Base-by-base conservation (phyloP, 1,140 invertebrate species). In the Papilio aristodemus region DNA sequence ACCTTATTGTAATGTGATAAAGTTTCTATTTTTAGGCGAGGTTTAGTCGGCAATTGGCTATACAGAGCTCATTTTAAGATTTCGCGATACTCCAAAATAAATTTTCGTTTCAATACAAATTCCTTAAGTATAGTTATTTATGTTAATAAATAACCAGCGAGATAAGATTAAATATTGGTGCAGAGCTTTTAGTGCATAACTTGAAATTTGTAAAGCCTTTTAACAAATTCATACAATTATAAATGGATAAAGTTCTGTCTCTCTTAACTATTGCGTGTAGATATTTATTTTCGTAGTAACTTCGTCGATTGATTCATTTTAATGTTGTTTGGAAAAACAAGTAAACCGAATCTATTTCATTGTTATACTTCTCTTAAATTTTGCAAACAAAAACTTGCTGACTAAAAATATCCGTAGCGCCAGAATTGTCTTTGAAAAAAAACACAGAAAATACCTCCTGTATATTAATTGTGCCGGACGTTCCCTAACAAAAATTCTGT, bases 151-250 rank as follows among this genome's bases (percentile, higher is more conserved):
- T 10, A 50, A 22, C 46, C 22, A 54, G 22, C 46, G 46, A 54
- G 46, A 54, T 54, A 54, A 54, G 46, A 54, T 54, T 54, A 22
- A 22, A 25, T 54, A 19, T 54, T 54, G 41, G 41, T 43, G 22
- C 22, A 54, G 46, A 25, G 19, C 46, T 54, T 54, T 54, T 22
- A 22, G 41, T n/a, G 9, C 22, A 13, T 54, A 50, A 50, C 43
- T 50, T 50, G 4, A 19, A 22, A 50, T 50, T 50, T 22, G 17
- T 2, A 50, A 11, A 17, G 17, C 17, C 8, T 10, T 50, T 50
- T 19, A 17, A 43, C 41, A 22, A 22, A 50, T 11, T 43, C 14
- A 43, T 43, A 43, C 41, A 43, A 8, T 43, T 43, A 17, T n/a
- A 43, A 14, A 43, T 43, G 14, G 2, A 17, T 17, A 50, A 50